phyloP scores from a whole-genome alignment of 2,888 invertebrate species.

The Chloroclysta siterata region DNA sequence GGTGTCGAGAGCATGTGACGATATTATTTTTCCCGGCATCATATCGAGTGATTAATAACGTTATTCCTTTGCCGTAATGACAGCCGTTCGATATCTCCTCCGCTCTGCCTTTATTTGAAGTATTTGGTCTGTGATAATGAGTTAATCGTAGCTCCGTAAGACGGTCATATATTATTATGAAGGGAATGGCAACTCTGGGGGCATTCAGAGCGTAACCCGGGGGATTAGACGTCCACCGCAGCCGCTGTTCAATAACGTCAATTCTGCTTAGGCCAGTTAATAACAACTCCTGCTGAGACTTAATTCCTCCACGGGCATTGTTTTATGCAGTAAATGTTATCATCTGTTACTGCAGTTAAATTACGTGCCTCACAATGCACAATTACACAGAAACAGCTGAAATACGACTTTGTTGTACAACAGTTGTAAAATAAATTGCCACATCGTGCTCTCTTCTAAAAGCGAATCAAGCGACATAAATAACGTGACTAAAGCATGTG shows the following conservation, averaged over 20 bases:
- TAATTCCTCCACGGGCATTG: conserved; percentile 22
- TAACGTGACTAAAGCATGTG: conserved; percentile 61
- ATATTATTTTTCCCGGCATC: conserved; percentile 79
- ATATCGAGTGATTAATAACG: conserved; percentile 81
- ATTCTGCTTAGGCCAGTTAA: conserved; percentile 36
- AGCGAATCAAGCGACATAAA: conserved; percentile 51
- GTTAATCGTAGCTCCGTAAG: conserved; percentile 56
- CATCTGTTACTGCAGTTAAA: conserved; percentile 35
- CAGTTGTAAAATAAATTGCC: conserved; percentile 47
- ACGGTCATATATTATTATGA: conserved; percentile 50
- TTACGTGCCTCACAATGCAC: conserved; percentile 30
- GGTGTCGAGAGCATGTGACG: conserved; percentile 80
- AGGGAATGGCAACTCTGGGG: conserved; percentile 43
- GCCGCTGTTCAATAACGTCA: conserved; percentile 41
- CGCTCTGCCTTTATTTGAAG: conserved; percentile 53
- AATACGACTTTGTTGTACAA: conserved; percentile 37
- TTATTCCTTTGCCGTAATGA: conserved; percentile 72
- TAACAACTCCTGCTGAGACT: conserved; percentile 31
- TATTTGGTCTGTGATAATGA: conserved; percentile 59
- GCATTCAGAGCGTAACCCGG: conserved; percentile 40
- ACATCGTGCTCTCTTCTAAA: conserved; percentile 47
- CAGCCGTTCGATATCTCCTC: conserved; percentile 61
- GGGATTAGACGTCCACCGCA: conserved; percentile 43
- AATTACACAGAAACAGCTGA: conserved; percentile 22
- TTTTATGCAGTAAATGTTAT: conserved; percentile 21